Base-by-base conservation (phyloP, 1,140 invertebrate species). In the Muscidifurax raptorellus region DNA sequence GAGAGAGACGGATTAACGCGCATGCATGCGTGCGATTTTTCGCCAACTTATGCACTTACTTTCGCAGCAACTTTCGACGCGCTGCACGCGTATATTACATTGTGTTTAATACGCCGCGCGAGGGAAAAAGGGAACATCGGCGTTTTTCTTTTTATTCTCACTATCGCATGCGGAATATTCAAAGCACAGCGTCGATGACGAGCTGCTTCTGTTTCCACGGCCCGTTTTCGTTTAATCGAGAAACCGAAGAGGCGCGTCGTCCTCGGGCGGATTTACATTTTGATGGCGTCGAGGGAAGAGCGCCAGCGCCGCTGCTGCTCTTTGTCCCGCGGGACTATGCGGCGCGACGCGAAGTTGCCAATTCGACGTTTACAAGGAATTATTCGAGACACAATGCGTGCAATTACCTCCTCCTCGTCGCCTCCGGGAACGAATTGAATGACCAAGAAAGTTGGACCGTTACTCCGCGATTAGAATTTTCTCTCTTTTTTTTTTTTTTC, bases 211-310 rank as follows among this genome's bases (percentile, higher is more conserved):
- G 52, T 59, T 59, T 59, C 25, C 67, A 22, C 25, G 71, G 15
- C 78, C 28, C 71, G 47, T 28, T 81, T 81, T 81, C 69, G 74
- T 52, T 69, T 78, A 83, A 84, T 72, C 77, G 52, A 84, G 83
- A 80, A 74, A 66, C 69, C 69, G 59, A 64, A 69, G 59, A 30
- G 27, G 80, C 47, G 71, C 66, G 44, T 10, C 59, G 10, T 71
- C 30, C 36, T 30, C 78, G 75, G 12, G 40, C 75, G 82, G 86
- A 89, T 88, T 89, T 87, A 87, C 88, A 89, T 89, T 89, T 89
- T 89, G 87, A 89, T 88, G 78, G 78, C 64, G 80, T 74, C 67
- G 71, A 32, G 80, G 85, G 82, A 88, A 86, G 12, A 30, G 64
- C 59, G 27, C 27, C 69, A 28, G 18, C 13, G 25, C 15, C 36